Evolutionary conservation across 2,797 vertebrate species (phyloP).

Genomic region (Rhincodon typus): DNA sequence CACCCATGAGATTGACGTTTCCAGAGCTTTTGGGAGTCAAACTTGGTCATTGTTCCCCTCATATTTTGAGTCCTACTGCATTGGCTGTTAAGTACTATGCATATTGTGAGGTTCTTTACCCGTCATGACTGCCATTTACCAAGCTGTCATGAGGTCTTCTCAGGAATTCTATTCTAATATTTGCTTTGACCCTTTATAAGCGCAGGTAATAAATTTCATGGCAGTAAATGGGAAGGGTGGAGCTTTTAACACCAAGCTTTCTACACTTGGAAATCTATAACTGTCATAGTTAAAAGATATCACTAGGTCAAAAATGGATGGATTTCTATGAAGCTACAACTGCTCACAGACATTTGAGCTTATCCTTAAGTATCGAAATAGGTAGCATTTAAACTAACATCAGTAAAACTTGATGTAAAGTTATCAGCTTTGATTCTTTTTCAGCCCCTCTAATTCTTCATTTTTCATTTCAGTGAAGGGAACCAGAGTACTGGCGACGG

Average conservation of each 20-base stretch:
- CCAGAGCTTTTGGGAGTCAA: too few species aligned
- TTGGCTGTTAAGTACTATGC: background rate
- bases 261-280: background rate
- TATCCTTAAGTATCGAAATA: background rate
- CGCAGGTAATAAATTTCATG: background rate
- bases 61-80: too few species aligned
- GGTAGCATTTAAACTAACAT: background rate
- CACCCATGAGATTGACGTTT: too few species aligned
- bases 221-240: background rate
- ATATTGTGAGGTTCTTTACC: background rate
- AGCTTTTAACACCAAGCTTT: background rate
- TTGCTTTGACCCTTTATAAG: background rate
- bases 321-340: background rate
- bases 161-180: background rate
- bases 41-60: too few species aligned
- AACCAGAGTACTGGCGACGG: slow-evolving; percentile 82
- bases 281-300: background rate
- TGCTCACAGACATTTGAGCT: background rate
- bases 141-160: background rate
- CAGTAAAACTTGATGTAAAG: background rate
- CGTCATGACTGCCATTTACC: too few species aligned
- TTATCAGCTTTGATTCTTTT: background rate
- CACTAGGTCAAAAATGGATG: background rate
- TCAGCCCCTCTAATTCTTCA: slow-evolving; percentile 32
- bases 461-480: slow-evolving; percentile 64